These are phyloP conservation scores for Philhelius pedissequus DNA, from an alignment of 2,888 invertebrate species.

Conservation along the genomic window DNA sequence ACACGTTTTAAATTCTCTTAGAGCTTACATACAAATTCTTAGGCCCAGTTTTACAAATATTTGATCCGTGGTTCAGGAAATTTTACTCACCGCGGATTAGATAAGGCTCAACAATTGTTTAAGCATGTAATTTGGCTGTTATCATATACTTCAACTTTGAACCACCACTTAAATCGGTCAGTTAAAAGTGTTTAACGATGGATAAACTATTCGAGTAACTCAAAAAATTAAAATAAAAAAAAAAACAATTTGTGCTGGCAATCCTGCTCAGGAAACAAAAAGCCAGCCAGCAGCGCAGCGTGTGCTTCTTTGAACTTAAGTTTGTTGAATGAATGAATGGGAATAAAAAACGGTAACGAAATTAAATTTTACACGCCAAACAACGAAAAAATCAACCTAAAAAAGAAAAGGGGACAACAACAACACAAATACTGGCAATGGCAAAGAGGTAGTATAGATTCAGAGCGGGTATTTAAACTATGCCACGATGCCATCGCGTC, in stretches of 20 bases:
- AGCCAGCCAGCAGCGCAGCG: too few relatives aligned
- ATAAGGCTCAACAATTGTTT: too few relatives aligned
- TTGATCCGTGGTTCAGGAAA: too few relatives aligned
- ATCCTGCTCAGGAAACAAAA: not conserved
- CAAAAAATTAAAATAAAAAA: too few relatives aligned
- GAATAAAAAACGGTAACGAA: constrained; percentile 61
- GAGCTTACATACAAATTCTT: not conserved
- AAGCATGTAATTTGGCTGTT: too few relatives aligned
- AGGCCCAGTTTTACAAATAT: too few relatives aligned
- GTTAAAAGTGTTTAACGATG: too few relatives aligned
- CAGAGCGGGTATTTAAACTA: not conserved
- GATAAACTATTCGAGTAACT: not conserved
- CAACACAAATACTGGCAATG: too few relatives aligned
- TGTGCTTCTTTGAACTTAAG: not conserved
- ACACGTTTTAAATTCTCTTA: not conserved
- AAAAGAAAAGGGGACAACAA: not conserved
- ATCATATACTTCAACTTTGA: too few relatives aligned
- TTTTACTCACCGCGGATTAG: too few relatives aligned
- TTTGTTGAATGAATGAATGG: constrained; percentile 51
- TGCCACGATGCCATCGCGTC: not conserved
- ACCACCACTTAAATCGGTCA: too few relatives aligned
- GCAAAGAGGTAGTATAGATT: not conserved
- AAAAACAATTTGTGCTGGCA: not conserved
- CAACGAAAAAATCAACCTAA: not conserved
- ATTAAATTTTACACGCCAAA: constrained; percentile 22